Conservation (phyloP, 2,888 invertebrate genomes). For the Muschampia plurimacula region DNA sequence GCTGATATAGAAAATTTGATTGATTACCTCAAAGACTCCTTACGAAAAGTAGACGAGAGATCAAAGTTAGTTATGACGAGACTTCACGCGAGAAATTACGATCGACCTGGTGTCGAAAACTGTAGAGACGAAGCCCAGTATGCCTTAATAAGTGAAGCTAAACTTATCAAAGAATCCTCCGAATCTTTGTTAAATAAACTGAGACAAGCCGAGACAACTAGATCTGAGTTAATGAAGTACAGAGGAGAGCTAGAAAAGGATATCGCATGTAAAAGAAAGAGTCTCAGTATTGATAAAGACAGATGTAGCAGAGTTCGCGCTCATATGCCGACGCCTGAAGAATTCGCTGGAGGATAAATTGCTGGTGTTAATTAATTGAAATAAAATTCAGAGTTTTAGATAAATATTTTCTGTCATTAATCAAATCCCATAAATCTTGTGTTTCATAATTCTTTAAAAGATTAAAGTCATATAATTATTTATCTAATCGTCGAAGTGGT, state of each 20-base stretch:
- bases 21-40: slow-evolving; percentile 87
- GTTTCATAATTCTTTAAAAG: not conserved
- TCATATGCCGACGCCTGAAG: slow-evolving; percentile 89
- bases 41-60: slow-evolving; percentile 89
- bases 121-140: slow-evolving; percentile 93
- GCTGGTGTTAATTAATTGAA: not conserved
- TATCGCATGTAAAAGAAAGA: slow-evolving; percentile 89
- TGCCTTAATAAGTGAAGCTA: slow-evolving; percentile 90
- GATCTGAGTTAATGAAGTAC: slow-evolving; percentile 84
- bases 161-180: slow-evolving; percentile 80
- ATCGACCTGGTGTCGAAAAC: slow-evolving; percentile 92
- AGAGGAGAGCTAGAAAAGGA: slow-evolving; percentile 89
- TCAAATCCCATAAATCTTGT: not conserved
- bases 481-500: no score
- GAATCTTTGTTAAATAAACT: slow-evolving; percentile 86
- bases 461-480: no score
- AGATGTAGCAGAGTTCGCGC: slow-evolving; percentile 87
- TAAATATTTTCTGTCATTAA: not conserved
- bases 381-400: not conserved
- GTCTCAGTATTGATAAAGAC: slow-evolving; percentile 88
- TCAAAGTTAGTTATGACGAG: slow-evolving; percentile 95
- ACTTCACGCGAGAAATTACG: slow-evolving; percentile 88
- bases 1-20: slow-evolving; percentile 92
- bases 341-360: slow-evolving; percentile 83
- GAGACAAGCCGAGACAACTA: slow-evolving; percentile 86